Percentiles rank a stretch among this genome's conserved stretches.
phyloP scores from a whole-genome alignment of 2,797 vertebrate species.

The Kryptopterus vitreolus region DNA sequence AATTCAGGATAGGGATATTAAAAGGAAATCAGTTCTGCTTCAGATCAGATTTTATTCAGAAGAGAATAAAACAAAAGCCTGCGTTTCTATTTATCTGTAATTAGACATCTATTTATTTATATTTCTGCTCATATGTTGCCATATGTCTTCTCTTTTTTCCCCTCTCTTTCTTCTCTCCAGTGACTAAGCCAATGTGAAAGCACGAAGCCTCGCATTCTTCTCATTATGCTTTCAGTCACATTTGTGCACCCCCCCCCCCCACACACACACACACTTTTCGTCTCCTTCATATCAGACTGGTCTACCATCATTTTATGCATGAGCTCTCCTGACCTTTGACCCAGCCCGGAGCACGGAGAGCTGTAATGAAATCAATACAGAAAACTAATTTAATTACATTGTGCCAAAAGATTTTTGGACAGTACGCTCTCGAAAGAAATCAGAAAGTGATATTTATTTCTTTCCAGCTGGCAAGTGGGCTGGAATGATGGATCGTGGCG shows the following conservation, averaged over 20 bases:
- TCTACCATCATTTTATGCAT: conserved; percentile 5
- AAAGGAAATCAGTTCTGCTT: conserved; percentile 50
- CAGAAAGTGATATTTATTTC: conserved; percentile 8
- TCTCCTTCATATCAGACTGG: conserved; percentile 33
- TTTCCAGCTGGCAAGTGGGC: conserved; percentile 10
- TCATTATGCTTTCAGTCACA: background rate
- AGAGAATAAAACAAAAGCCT: conserved; percentile 39
- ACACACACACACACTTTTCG: no score
- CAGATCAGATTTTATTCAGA: conserved; percentile 17
- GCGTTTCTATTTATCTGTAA: conserved; percentile 36
- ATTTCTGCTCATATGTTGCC: background rate
- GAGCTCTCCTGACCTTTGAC: conserved; percentile 39
- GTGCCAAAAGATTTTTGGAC: conserved; percentile 30
- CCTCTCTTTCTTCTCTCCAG: background rate
- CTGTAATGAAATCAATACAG: conserved; percentile 43
- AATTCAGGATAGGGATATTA: conserved; percentile 34
- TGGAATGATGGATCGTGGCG: conserved; percentile 5
- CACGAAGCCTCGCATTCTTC: background rate
- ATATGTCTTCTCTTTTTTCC: conserved; percentile 23
- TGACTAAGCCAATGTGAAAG: conserved; percentile 6
- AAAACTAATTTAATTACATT: conserved; percentile 48
- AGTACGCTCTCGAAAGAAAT: conserved; percentile 13
- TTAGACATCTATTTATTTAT: conserved; percentile 17
- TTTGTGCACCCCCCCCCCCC: background rate
- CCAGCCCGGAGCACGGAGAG: conserved; percentile 24